Conservation (phyloP, 2,888 invertebrate species). For the Colletes collaris region DNA sequence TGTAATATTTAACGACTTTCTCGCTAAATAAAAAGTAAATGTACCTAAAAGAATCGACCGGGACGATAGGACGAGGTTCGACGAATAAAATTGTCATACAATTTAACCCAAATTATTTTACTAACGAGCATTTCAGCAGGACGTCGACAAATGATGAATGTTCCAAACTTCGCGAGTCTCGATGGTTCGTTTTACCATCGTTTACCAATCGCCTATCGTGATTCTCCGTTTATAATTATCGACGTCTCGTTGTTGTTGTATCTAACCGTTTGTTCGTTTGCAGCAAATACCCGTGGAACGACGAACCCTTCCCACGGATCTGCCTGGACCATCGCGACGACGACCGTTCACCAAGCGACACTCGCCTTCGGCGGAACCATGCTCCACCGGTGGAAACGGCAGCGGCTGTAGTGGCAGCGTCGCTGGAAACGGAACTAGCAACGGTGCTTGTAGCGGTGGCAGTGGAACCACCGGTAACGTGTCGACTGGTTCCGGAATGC, state of each 20-base stretch:
- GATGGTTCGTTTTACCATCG: too few species aligned
- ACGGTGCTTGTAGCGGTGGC: slow-evolving; percentile 92
- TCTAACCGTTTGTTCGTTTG: slow-evolving; percentile 33
- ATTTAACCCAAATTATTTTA: too few species aligned
- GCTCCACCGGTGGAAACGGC: slow-evolving; percentile 91
- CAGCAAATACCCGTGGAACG: slow-evolving; percentile 85
- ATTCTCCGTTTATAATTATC: neutral
- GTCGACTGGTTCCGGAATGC: slow-evolving; percentile 84
- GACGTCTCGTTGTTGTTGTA: neutral
- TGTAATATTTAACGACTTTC: too few species aligned
- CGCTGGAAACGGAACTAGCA: slow-evolving; percentile 83
- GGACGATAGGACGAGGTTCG: too few species aligned
- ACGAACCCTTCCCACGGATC: slow-evolving; percentile 89
- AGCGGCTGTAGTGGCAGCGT: slow-evolving; percentile 88
- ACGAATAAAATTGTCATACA: too few species aligned
- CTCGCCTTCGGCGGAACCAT: slow-evolving; percentile 91
- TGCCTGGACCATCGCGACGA: slow-evolving; percentile 84
- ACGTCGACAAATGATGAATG: too few species aligned
- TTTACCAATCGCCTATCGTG: too few species aligned
- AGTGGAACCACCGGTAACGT: slow-evolving; percentile 90
- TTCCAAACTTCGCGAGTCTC: too few species aligned
- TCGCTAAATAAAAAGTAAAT: too few species aligned
- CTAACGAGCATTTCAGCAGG: too few species aligned
- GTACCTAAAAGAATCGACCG: too few species aligned
- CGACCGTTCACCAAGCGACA: slow-evolving; percentile 82